Conservation (phyloP, 2,888 invertebrate genomes). For the Adela reaumurella region DNA sequence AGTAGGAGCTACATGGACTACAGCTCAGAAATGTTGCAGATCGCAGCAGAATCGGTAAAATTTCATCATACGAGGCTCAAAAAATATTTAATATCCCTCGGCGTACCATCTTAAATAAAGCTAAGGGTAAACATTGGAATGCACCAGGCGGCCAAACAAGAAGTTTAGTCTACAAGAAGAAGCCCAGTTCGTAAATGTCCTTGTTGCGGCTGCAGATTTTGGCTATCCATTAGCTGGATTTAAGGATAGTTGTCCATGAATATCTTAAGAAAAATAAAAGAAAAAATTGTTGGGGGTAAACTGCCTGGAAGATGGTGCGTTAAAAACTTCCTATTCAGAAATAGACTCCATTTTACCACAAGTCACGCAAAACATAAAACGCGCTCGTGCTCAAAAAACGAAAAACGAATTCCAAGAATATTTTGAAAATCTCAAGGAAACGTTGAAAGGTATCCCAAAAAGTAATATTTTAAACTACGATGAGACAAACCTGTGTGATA, state of each 20-base stretch:
- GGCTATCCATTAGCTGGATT: constrained; percentile 1
- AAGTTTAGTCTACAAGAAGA: not conserved
- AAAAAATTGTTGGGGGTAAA: not conserved
- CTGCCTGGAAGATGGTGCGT: not conserved
- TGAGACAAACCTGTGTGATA: too few species aligned
- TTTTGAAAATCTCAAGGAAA: too few species aligned
- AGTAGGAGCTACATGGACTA: too few species aligned
- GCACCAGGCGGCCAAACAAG: constrained; percentile 4
- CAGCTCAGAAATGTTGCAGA: too few species aligned
- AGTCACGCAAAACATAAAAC: too few species aligned
- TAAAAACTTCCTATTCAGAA: too few species aligned
- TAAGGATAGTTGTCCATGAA: not conserved
- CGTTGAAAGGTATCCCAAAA: too few species aligned
- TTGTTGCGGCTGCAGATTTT: constrained; percentile 1
- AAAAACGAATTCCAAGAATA: too few species aligned
- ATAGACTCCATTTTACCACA: too few species aligned
- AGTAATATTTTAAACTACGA: too few species aligned
- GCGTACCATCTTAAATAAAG: constrained; percentile 12
- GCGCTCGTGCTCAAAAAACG: too few species aligned
- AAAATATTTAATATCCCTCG: constrained; percentile 13
- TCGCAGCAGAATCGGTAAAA: too few species aligned
- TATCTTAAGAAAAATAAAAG: constrained; percentile 1
- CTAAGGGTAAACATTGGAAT: constrained; percentile 6
- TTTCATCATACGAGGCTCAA: constrained; percentile 11
- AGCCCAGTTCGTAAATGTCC: not conserved